Conservation (phyloP, 2,113 vertebrate genomes). For the Percina caprodes region DNA sequence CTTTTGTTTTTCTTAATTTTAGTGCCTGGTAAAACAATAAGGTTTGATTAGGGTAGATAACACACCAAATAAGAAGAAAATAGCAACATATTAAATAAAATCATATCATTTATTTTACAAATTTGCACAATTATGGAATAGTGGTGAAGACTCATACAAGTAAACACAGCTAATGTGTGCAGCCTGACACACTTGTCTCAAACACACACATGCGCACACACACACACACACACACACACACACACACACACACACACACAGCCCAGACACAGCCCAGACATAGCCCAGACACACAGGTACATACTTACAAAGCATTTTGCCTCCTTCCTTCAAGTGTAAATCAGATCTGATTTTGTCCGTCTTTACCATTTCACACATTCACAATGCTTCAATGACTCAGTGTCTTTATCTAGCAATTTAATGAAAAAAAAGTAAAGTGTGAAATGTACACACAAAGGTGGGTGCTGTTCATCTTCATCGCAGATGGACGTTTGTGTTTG, state of each 20-base stretch:
- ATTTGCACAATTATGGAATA: constrained; percentile 81
- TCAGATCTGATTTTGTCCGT: constrained; percentile 58
- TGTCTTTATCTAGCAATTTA: constrained; percentile 67
- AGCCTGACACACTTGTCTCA: constrained; percentile 71
- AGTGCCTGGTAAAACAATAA: not conserved
- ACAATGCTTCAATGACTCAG: constrained; percentile 66
- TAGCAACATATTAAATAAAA: constrained; percentile 79
- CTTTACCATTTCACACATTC: constrained; percentile 68
- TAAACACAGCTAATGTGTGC: constrained; percentile 75
- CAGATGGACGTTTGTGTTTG: constrained; percentile 49
- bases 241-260: constrained; percentile 22
- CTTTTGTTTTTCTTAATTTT: not conserved
- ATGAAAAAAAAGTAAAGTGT: constrained; percentile 64
- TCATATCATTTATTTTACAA: constrained; percentile 85
- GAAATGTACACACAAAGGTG: constrained; percentile 62
- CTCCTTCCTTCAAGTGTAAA: constrained; percentile 66
- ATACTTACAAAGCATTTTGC: constrained; percentile 61
- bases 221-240: constrained; percentile 11
- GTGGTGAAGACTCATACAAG: constrained; percentile 77
- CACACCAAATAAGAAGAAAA: not conserved
- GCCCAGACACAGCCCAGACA: constrained; percentile 62
- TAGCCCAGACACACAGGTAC: constrained; percentile 57
- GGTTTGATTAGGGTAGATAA: not conserved
- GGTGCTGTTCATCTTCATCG: constrained; percentile 35
- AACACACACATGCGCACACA: constrained; percentile 10